phyloP scores from a whole-genome alignment of 30 jellyfish, hydroid and myxozoan genomes.

The Cassiopea xamachana region DNA sequence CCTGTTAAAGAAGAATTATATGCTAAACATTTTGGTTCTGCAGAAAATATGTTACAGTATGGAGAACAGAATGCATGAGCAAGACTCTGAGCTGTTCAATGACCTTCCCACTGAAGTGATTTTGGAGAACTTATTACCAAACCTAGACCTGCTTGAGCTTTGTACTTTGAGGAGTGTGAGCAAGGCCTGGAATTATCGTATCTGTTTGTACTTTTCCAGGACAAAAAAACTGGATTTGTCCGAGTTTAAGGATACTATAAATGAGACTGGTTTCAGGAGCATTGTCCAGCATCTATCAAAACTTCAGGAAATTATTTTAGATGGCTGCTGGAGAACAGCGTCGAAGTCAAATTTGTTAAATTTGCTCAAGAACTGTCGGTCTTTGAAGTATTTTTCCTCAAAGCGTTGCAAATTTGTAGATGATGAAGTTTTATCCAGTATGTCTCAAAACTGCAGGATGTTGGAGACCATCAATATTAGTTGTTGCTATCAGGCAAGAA shows the following conservation, averaged over 20 bases:
- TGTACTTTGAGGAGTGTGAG: conserved; percentile 53
- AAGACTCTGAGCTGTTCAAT: background rate
- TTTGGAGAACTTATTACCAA: conserved; percentile 42
- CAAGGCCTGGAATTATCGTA: conserved; percentile 25
- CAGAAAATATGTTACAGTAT: no score
- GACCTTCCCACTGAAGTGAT: conserved; percentile 23
- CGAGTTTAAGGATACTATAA: conserved; percentile 23
- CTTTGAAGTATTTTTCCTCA: conserved; percentile 40
- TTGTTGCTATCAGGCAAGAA: conserved; percentile 58
- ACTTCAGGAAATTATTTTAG: conserved; percentile 44
- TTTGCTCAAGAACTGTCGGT: conserved; percentile 27
- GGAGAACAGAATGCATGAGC: background rate
- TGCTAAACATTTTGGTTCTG: no score
- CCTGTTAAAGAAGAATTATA: no score
- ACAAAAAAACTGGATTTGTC: conserved; percentile 42
- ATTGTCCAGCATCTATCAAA: conserved; percentile 31
- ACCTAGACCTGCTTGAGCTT: conserved; percentile 42
- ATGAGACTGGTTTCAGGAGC: conserved; percentile 36
- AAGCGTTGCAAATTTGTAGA: conserved; percentile 66
- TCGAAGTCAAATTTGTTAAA: conserved; percentile 11
- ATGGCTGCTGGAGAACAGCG: conserved; percentile 70
- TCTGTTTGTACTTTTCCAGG: conserved; percentile 12
- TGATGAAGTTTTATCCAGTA: conserved; percentile 59
- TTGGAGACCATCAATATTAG: conserved; percentile 38
- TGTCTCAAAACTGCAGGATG: conserved; percentile 38